Percentiles rank a stretch among this genome's conserved stretches.
These are phyloP conservation scores for Ormyrus pomaceus DNA, from an alignment of 2,888 invertebrate species.

Conservation along the genomic window DNA sequence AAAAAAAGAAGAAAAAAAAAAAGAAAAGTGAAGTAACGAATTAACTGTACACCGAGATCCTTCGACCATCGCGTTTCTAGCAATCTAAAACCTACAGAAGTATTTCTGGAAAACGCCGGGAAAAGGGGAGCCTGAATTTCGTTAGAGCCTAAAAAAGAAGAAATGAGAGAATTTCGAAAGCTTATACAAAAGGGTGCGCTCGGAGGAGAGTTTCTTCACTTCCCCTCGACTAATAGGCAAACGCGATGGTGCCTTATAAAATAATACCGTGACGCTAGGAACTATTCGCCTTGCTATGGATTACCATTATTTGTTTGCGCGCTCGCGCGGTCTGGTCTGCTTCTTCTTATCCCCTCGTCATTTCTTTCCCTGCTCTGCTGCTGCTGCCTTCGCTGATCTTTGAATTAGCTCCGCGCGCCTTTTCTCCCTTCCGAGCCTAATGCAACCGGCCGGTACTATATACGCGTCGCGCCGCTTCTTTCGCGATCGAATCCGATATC, in stretches of 20 bases:
- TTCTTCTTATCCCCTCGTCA: neutral
- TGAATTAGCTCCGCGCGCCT: neutral
- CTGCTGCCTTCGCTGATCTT: neutral
- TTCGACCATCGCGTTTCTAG: constrained; percentile 67
- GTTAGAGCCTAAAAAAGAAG: too few relatives aligned
- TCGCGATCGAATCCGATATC: constrained; percentile 25
- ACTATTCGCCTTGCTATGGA: constrained; percentile 68
- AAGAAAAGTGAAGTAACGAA: constrained; percentile 63
- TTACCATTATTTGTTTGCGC: constrained; percentile 51
- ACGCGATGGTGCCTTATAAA: constrained; percentile 71
- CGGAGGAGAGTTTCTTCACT: too few relatives aligned
- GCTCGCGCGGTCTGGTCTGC: neutral
- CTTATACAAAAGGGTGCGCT: too few relatives aligned
- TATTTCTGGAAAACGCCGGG: neutral
- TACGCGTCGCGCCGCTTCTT: constrained; percentile 7
- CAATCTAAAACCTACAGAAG: neutral
- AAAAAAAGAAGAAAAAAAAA: constrained; percentile 60
- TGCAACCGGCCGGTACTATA: neutral
- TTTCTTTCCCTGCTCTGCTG: neutral
- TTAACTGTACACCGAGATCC: constrained; percentile 73
- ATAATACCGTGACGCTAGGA: constrained; percentile 74
- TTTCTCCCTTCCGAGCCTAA: neutral
- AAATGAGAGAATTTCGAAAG: too few relatives aligned
- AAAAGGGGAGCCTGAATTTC: neutral
- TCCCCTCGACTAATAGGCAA: constrained; percentile 57